Evolutionary conservation across 2,113 vertebrate genomes (phyloP).

Genomic region (Nyctereutes procyonoides): DNA sequence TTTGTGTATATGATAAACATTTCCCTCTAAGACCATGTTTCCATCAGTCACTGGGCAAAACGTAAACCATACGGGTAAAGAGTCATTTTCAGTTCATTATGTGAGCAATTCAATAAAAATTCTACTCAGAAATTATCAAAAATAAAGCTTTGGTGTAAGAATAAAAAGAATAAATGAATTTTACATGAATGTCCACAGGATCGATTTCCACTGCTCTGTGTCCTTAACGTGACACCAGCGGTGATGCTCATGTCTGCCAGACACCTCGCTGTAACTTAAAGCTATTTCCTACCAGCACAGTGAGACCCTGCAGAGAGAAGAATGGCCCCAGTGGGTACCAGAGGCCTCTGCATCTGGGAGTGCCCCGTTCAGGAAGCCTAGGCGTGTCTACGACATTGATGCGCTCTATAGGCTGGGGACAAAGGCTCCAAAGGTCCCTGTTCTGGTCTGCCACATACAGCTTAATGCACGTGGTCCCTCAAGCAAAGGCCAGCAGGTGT

Average conservation of each 20-base stretch:
- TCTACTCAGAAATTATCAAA: background rate
- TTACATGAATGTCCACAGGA: background rate
- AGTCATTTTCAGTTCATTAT: background rate
- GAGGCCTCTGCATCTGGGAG: rapidly evolving
- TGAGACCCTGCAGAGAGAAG: background rate
- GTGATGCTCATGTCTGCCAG: background rate
- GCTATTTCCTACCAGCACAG: background rate
- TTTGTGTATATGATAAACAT: background rate
- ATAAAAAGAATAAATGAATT: constrained; percentile 5
- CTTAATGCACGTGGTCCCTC: background rate
- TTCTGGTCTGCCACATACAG: background rate
- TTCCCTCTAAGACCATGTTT: background rate
- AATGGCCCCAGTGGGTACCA: rapidly evolving
- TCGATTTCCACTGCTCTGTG: background rate
- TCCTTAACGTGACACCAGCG: background rate
- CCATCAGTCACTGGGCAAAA: background rate
- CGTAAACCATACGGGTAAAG: background rate
- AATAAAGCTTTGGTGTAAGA: background rate
- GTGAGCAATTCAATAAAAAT: background rate
- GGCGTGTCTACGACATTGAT: rapidly evolving
- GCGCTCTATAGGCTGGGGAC: rapidly evolving
- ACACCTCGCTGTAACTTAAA: background rate
- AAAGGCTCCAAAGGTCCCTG: background rate
- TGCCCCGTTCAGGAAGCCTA: rapidly evolving
- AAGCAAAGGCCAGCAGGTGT: background rate